Evolutionary conservation across 2,113 vertebrate genomes (phyloP).

Genomic region (Pungitius pungitius): DNA sequence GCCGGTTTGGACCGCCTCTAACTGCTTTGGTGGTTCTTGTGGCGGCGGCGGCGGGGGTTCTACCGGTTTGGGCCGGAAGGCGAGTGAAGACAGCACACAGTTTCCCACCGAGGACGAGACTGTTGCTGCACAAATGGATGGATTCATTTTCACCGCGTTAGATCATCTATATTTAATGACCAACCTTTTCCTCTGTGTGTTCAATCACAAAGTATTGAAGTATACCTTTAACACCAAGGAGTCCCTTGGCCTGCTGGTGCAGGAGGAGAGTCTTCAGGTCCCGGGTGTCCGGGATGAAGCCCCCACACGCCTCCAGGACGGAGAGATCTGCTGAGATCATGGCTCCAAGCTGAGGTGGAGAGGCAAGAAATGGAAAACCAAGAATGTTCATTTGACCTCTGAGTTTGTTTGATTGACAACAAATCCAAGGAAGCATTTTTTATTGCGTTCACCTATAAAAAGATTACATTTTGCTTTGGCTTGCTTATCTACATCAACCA

Average conservation of each 20-base stretch:
- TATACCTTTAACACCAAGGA: conserved; percentile 70
- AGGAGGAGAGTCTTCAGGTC: conserved; percentile 76
- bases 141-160: not conserved
- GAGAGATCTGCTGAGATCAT: conserved; percentile 73
- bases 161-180: not conserved
- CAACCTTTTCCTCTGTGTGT: not conserved
- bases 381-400: not conserved
- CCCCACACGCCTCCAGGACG: conserved; percentile 75
- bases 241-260: conserved; percentile 73
- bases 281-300: conserved; percentile 68
- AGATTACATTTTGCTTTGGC: not conserved
- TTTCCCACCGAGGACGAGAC: conserved; percentile 75
- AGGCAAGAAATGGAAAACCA: not conserved
- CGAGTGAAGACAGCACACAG: conserved; percentile 73
- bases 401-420: not conserved
- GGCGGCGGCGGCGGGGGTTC: conserved; percentile 40
- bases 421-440: not conserved
- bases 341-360: conserved; percentile 70
- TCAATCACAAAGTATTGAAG: not conserved
- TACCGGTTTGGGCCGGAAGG: conserved; percentile 60
- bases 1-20: conserved; percentile 28
- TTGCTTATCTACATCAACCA: not conserved
- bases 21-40: conserved; percentile 35
- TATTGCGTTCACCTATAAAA: not conserved
- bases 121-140: conserved; percentile 58